These are phyloP conservation scores for Drepanosiphum platanoidis DNA, from an alignment of 2,888 invertebrate species.

Conservation along the genomic window DNA sequence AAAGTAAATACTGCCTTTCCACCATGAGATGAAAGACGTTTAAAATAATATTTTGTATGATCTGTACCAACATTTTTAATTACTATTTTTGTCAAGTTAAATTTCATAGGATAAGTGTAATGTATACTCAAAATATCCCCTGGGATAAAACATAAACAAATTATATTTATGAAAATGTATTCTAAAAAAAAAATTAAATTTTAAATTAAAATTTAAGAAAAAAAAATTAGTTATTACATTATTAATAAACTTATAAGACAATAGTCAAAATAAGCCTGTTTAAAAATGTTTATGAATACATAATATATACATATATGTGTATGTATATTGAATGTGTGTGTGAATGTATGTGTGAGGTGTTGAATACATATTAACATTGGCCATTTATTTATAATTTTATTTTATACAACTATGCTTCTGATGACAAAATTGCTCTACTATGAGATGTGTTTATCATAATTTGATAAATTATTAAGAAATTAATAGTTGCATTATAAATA, in stretches of 20 bases:
- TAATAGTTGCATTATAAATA: too few relatives aligned
- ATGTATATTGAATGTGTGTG: background rate
- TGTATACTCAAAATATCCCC: background rate
- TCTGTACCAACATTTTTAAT: background rate
- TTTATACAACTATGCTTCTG: background rate
- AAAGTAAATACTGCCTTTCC: background rate
- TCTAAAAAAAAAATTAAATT: slow-evolving; percentile 1
- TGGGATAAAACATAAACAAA: background rate
- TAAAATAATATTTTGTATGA: slow-evolving; percentile 30
- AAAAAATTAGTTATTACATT: too few relatives aligned
- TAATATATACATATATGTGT: background rate
- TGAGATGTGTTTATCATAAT: background rate
- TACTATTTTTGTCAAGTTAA: background rate
- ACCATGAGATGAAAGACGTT: background rate
- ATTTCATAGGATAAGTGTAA: slow-evolving; percentile 15
- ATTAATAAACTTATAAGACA: too few relatives aligned
- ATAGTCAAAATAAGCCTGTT: too few relatives aligned
- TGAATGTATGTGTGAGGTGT: too few relatives aligned
- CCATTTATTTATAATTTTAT: background rate
- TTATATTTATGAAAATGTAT: background rate
- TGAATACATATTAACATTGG: background rate
- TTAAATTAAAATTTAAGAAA: background rate
- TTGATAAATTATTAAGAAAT: background rate
- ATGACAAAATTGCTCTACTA: background rate
- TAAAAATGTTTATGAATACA: too few relatives aligned